Evolutionary conservation across 2,113 vertebrate species (phyloP).

Genomic region (Nothoprocta pentlandii): DNA sequence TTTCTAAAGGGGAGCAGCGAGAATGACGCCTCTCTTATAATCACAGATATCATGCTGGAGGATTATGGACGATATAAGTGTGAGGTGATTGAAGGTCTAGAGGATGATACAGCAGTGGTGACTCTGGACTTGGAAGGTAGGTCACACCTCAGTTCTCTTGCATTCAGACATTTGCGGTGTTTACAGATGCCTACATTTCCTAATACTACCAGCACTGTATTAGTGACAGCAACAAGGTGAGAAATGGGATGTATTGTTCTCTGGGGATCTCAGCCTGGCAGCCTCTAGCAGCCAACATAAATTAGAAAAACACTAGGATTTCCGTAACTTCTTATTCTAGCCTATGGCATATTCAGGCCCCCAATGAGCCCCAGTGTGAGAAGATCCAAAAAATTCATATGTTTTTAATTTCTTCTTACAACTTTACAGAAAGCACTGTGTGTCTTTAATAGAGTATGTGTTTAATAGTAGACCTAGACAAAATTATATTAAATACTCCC

Average conservation of each 20-base stretch:
- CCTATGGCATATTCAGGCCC: accelerated
- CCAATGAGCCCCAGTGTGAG: background rate
- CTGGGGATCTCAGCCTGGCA: background rate
- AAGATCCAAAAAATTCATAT: background rate
- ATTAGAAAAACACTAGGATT: background rate
- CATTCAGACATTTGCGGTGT: accelerated
- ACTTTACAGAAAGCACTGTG: background rate
- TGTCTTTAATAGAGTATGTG: too few relatives aligned
- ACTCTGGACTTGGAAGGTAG: constrained; percentile 85
- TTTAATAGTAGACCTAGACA: background rate
- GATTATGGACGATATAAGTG: constrained; percentile 92
- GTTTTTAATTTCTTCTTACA: background rate
- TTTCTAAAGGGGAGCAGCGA: constrained; percentile 78
- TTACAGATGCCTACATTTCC: background rate
- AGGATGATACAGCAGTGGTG: constrained; percentile 83
- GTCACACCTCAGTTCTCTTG: background rate
- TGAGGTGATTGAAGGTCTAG: constrained; percentile 88
- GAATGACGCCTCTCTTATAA: constrained; percentile 87
- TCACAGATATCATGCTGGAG: constrained; percentile 82
- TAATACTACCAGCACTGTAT: background rate
- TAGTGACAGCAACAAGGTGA: background rate
- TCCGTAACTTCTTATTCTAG: background rate
- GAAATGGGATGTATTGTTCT: background rate
- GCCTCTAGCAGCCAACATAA: background rate
- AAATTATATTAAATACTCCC: background rate